Conservation (phyloP, 2,888 invertebrate species). For the Gerosis bhagava region DNA sequence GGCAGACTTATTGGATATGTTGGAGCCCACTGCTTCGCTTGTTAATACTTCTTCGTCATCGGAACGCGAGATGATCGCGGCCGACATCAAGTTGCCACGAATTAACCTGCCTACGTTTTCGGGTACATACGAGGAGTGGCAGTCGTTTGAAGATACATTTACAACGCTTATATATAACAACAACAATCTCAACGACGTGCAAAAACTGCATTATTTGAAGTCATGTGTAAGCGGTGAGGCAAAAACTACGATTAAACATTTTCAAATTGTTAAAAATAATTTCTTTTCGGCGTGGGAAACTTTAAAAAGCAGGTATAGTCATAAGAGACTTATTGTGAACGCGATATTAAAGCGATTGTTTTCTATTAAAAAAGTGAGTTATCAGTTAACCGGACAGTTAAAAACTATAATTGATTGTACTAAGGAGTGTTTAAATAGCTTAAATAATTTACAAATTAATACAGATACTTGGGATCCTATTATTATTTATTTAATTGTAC, state of each 20-base stretch:
- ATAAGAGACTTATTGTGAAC: conserved; percentile 22
- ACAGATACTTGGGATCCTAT: conserved; percentile 30
- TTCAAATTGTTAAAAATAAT: conserved; percentile 8
- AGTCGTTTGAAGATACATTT: conserved; percentile 33
- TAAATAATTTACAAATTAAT: no score
- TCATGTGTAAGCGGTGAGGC: conserved; percentile 29
- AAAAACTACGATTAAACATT: conserved; percentile 4
- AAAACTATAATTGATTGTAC: no score
- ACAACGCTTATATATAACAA: conserved; percentile 30
- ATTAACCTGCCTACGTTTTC: conserved; percentile 31
- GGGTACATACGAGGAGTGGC: conserved; percentile 33
- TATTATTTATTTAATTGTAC: conserved; percentile 20
- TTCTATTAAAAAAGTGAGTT: no score
- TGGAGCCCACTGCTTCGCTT: no score
- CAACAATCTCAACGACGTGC: conserved; percentile 19
- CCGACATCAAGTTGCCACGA: conserved; percentile 19
- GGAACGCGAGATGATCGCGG: neutral
- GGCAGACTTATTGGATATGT: no score
- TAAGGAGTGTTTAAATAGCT: no score
- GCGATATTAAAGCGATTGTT: no score
- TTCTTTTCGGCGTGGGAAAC: conserved; percentile 10
- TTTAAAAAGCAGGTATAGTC: conserved; percentile 22
- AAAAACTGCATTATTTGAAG: conserved; percentile 34
- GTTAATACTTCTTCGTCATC: conserved; percentile 2
- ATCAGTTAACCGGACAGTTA: no score